phyloP scores from a whole-genome alignment of 2,797 vertebrate species.

The Onychomys leucogaster region DNA sequence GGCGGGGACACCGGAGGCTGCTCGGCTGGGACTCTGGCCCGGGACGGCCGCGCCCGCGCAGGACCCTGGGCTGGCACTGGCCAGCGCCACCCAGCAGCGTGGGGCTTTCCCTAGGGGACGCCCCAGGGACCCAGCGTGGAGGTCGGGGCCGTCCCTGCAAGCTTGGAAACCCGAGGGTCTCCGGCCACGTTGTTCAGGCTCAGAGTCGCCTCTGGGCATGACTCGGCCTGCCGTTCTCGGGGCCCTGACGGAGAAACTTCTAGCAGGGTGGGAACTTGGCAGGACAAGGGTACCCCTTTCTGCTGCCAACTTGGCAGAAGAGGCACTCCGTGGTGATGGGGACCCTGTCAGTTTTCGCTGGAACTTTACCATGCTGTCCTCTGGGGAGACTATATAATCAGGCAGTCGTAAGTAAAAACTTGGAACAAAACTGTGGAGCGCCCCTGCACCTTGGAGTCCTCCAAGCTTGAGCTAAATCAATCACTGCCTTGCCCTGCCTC shows the following conservation, averaged over 20 bases:
- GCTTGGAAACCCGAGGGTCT: constrained; percentile 27
- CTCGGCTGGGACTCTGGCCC: constrained; percentile 10
- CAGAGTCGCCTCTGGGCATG: constrained; percentile 22
- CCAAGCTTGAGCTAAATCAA: constrained; percentile 11
- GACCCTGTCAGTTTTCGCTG: constrained; percentile 25
- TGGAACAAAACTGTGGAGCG: constrained; percentile 5
- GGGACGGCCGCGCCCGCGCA: constrained; percentile 24
- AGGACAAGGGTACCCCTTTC: constrained; percentile 28
- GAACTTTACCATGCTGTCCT: constrained; percentile 20
- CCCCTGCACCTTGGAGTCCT: neutral
- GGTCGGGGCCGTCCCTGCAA: neutral
- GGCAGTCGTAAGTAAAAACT: constrained; percentile 35
- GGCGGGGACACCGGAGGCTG: constrained; percentile 37
- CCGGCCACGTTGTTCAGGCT: constrained; percentile 69
- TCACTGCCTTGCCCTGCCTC: constrained; percentile 48
- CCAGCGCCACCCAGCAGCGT: neutral
- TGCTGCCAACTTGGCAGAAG: constrained; percentile 67
- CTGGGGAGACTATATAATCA: neutral
- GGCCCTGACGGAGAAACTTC: constrained; percentile 68
- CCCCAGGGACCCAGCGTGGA: neutral
- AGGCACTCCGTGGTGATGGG: constrained; percentile 42
- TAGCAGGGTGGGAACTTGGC: constrained; percentile 75
- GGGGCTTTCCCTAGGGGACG: neutral
- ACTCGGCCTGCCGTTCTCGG: constrained; percentile 52
- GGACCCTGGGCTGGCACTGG: neutral